phyloP scores from a whole-genome alignment of 2,797 vertebrate species.

The Perdix hodgsoniae region DNA sequence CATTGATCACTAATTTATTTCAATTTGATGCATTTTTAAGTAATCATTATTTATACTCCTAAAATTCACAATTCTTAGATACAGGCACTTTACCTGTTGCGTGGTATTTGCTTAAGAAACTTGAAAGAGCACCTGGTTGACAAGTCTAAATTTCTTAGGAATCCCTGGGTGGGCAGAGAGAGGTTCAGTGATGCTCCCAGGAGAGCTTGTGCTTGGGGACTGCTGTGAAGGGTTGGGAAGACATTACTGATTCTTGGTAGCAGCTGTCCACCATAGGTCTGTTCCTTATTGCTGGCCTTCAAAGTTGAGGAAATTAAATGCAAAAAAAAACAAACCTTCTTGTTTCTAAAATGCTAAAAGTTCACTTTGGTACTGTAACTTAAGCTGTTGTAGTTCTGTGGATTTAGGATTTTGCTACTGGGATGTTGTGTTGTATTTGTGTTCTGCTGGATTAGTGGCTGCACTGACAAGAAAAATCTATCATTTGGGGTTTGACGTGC shows the following conservation, averaged over 20 bases:
- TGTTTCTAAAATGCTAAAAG: neutral
- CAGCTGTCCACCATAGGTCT: neutral
- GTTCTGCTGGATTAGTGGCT: neutral
- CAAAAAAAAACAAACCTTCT: neutral
- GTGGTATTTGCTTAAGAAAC: neutral
- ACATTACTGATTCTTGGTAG: neutral
- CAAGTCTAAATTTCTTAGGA: neutral
- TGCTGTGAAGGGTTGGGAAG: neutral
- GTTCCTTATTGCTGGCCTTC: neutral
- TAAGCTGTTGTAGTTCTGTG: neutral
- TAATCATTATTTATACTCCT: neutral
- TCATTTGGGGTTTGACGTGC: neutral
- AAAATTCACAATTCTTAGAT: neutral
- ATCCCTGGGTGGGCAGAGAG: neutral
- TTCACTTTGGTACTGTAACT: neutral
- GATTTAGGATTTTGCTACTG: neutral
- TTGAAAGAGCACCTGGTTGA: neutral
- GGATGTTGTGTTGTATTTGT: neutral
- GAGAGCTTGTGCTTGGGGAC: neutral
- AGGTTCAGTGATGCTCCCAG: neutral
- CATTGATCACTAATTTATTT: neutral
- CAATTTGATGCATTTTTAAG: neutral
- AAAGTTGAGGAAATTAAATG: neutral
- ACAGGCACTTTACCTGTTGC: neutral
- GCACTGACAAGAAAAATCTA: neutral